Conservation (phyloP, 2,113 vertebrate species). For the Melanotaenia duboulayi region DNA sequence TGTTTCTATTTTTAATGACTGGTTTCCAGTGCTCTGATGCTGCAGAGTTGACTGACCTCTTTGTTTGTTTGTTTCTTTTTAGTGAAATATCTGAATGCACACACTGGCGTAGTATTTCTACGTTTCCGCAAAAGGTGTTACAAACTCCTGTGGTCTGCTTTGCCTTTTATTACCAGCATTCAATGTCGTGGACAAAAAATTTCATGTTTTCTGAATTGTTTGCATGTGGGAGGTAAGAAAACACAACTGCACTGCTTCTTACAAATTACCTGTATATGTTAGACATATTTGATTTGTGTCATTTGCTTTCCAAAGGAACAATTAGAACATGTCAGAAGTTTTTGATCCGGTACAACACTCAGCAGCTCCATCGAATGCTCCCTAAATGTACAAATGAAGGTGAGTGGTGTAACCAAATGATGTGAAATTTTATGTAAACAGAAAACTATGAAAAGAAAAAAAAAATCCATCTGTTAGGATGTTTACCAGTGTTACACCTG, state of each 20-base stretch:
- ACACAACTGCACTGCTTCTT: not conserved
- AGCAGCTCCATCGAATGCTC: constrained; percentile 87
- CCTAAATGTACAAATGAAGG: constrained; percentile 88
- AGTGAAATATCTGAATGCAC: constrained; percentile 96
- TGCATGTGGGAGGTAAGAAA: constrained; percentile 91
- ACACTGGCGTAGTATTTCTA: constrained; percentile 91
- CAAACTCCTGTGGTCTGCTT: constrained; percentile 89
- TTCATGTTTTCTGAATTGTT: constrained; percentile 87
- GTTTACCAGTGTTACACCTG: too few relatives aligned
- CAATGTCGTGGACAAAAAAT: constrained; percentile 83
- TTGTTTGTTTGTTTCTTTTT: not conserved
- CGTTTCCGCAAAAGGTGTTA: constrained; percentile 89
- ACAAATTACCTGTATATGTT: not conserved
- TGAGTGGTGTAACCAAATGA: constrained; percentile 61
- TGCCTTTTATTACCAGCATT: constrained; percentile 89
- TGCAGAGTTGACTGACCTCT: not conserved
- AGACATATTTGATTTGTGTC: not conserved
- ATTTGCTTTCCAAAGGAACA: constrained; percentile 83
- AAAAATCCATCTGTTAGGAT: too few relatives aligned
- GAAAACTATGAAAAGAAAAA: too few relatives aligned
- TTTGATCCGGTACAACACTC: constrained; percentile 89
- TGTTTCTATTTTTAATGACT: not conserved
- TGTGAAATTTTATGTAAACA: too few relatives aligned
- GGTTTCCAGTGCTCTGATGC: not conserved
- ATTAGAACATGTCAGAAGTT: constrained; percentile 97